Evolutionary conservation across 2,797 vertebrate species (phyloP).

Genomic region (Sciurus vulgaris): DNA sequence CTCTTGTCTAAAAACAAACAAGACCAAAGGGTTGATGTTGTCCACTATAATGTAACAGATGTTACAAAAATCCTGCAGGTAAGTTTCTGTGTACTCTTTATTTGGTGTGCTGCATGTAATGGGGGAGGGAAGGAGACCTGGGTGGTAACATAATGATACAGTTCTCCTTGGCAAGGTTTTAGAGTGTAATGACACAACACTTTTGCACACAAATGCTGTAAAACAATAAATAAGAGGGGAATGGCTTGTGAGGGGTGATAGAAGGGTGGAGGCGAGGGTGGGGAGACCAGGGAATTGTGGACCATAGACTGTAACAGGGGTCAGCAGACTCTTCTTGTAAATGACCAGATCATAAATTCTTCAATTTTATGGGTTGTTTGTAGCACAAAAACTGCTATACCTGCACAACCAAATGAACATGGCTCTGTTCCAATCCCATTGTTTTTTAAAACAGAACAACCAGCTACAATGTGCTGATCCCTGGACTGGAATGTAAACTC

Average conservation of each 20-base stretch:
- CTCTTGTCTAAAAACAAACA: not conserved
- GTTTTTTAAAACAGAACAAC: not conserved
- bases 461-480: not conserved
- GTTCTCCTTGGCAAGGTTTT: not conserved
- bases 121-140: rapidly evolving
- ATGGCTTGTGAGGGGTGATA: not conserved
- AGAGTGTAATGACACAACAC: not conserved
- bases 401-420: not conserved
- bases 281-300: not conserved
- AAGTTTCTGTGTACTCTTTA: not conserved
- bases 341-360: not conserved
- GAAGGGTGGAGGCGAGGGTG: not conserved
- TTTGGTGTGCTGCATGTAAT: not conserved
- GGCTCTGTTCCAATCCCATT: not conserved
- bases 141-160: not conserved
- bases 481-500: not conserved
- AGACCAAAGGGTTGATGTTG: not conserved
- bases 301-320: not conserved
- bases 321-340: not conserved
- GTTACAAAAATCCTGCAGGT: not conserved
- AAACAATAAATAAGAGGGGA: conserved; percentile 28
- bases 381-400: not conserved
- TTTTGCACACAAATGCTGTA: not conserved
- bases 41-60: not conserved
- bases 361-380: not conserved